Conservation (phyloP, 2,797 vertebrate species). For the Smutsia gigantea region DNA sequence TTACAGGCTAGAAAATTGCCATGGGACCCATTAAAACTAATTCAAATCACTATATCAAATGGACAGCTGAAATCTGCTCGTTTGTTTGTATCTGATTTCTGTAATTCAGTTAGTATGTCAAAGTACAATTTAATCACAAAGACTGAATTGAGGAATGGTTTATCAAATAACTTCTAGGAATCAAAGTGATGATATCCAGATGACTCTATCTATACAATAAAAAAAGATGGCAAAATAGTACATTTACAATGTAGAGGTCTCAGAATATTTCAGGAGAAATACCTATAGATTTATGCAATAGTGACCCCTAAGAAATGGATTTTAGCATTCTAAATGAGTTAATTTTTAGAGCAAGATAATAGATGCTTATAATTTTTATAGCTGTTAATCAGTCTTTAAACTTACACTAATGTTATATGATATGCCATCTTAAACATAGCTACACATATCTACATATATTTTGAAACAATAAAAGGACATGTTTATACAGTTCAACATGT, state of each 20-base stretch:
- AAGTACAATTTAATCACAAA: constrained; percentile 38
- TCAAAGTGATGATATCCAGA: neutral
- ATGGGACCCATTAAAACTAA: constrained; percentile 37
- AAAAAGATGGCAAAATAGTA: neutral
- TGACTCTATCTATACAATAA: neutral
- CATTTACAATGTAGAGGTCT: neutral
- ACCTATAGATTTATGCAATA: neutral
- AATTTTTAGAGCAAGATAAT: neutral
- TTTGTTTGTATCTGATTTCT: constrained; percentile 58
- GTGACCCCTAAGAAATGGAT: neutral
- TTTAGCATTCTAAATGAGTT: neutral
- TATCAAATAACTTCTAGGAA: constrained; percentile 4
- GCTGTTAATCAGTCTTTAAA: neutral
- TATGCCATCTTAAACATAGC: neutral
- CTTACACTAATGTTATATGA: neutral
- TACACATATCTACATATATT: neutral
- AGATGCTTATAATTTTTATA: neutral
- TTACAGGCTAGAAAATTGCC: constrained; percentile 54
- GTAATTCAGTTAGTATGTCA: constrained; percentile 51
- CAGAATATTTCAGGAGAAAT: constrained; percentile 17
- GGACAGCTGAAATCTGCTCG: constrained; percentile 50
- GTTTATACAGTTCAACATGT: neutral
- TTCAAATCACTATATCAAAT: constrained; percentile 46
- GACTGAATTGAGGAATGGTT: neutral
- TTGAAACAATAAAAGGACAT: neutral